These are phyloP conservation scores for Asteroscopus sphinx DNA, from an alignment of 2,888 invertebrate species.

Conservation along the genomic window DNA sequence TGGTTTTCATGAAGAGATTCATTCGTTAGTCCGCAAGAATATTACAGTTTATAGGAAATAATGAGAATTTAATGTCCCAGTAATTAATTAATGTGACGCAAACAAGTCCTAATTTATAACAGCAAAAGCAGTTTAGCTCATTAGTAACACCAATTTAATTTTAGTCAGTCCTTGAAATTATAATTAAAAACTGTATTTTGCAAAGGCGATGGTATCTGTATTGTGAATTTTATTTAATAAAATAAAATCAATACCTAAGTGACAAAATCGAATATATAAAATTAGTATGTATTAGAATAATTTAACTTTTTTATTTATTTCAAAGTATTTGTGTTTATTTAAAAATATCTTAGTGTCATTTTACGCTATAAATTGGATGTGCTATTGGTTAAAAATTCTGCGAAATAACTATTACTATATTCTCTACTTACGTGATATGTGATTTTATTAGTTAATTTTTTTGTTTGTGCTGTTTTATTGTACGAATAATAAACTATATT, in stretches of 20 bases:
- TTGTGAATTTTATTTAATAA: conserved; percentile 5
- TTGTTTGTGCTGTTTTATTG: conserved; percentile 73
- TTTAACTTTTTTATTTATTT: conserved; percentile 28
- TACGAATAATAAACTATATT: conserved; percentile 68
- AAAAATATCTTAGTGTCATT: conserved; percentile 17
- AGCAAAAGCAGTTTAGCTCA: conserved; percentile 14
- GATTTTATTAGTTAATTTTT: conserved; percentile 64
- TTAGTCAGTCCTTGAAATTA: conserved; percentile 11
- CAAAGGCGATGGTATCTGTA: conserved; percentile 6
- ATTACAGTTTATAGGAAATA: conserved; percentile 9
- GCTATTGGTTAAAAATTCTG: conserved; percentile 34
- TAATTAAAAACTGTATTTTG: conserved; percentile 1
- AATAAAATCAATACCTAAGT: conserved; percentile 26
- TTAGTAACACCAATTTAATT: conserved; percentile 14
- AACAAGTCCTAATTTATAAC: conserved; percentile 5
- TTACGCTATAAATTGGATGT: conserved; percentile 32
- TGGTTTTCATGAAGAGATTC: conserved; percentile 27
- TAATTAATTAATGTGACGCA: conserved; percentile 6
- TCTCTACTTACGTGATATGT: conserved; percentile 59
- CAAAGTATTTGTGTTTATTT: conserved; percentile 17
- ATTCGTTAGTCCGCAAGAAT: conserved; percentile 27
- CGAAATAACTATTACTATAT: conserved; percentile 36
- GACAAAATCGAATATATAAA: conserved; percentile 42
- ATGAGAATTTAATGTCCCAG: conserved; percentile 5
- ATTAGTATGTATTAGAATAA: conserved; percentile 25